A percentile compares a stretch with the other conserved stretches of the same genome.
Evolutionary conservation across 2,888 invertebrate genomes (phyloP).

Genomic region (Chelonus formosanus): DNA sequence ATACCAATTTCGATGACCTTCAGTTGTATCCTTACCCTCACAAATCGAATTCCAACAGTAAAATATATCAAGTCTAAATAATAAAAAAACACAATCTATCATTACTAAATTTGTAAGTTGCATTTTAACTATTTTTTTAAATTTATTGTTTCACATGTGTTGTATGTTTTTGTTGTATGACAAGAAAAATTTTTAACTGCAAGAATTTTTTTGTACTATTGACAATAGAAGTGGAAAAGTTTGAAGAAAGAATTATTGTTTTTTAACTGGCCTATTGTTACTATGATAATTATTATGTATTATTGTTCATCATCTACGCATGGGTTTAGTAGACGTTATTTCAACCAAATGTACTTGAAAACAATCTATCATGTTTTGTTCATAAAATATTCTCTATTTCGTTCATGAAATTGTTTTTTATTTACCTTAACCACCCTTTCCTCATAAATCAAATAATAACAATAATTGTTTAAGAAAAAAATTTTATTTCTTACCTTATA

Average conservation of each 20-base stretch:
- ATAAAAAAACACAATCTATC: conserved; percentile 14
- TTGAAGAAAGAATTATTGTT: background rate
- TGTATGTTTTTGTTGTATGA: background rate
- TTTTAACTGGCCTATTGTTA: conserved; percentile 37
- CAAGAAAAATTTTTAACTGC: too few relatives aligned
- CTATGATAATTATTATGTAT: conserved; percentile 29
- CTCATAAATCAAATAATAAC: background rate
- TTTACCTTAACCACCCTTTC: background rate
- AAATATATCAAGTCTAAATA: conserved; percentile 20
- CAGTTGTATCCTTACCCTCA: conserved; percentile 52
- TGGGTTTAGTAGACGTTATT: conserved; percentile 47
- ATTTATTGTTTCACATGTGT: background rate
- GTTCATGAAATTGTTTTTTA: conserved; percentile 27
- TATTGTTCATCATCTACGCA: conserved; percentile 44
- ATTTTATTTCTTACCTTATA: conserved; percentile 80
- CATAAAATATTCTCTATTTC: conserved; percentile 58
- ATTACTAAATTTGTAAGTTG: conserved; percentile 18
- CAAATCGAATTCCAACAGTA: conserved; percentile 38
- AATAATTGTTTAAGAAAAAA: conserved; percentile 2
- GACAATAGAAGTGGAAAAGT: background rate
- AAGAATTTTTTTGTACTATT: too few relatives aligned
- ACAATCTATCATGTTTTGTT: conserved; percentile 54
- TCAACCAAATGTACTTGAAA: conserved; percentile 41
- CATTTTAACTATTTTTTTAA: conserved; percentile 1
- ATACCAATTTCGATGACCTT: conserved; percentile 53